phyloP scores from a whole-genome alignment of 2,113 vertebrate species.

The Nerophis lumbriciformis region DNA sequence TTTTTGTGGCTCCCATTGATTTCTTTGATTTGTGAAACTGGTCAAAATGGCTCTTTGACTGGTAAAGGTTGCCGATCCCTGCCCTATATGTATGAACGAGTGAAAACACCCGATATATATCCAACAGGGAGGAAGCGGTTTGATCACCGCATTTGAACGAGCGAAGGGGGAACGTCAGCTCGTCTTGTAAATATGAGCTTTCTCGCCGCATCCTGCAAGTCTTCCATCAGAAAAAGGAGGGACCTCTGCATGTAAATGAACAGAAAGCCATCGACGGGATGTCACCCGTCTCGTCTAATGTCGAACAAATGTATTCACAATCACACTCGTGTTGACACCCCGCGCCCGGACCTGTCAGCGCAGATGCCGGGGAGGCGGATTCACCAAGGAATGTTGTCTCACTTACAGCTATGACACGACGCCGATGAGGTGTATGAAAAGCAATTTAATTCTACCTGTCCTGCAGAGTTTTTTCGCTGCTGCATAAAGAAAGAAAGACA shows the following conservation, averaged over 20 bases:
- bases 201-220: constrained; percentile 1
- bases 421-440: constrained; percentile 40
- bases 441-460: constrained; percentile 7
- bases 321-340: constrained; percentile 54
- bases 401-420: constrained; percentile 58
- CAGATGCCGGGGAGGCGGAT: constrained; percentile 53
- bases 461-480: background rate
- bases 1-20: no score
- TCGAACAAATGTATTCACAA: constrained; percentile 60
- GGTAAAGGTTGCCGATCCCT: no score
- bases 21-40: no score
- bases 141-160: constrained; percentile 22
- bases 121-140: constrained; percentile 32
- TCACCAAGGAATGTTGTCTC: constrained; percentile 54
- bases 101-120: constrained; percentile 50
- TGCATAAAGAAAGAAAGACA: background rate
- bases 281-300: constrained; percentile 51
- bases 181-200: constrained; percentile 2
- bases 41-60: no score
- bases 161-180: constrained; percentile 9
- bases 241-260: constrained; percentile 42
- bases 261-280: constrained; percentile 18
- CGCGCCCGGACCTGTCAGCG: constrained; percentile 48
- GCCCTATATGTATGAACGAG: constrained; percentile 48
- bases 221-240: constrained; percentile 17